Percentiles rank a stretch among this genome's conserved stretches.
These are phyloP conservation scores for Rhagonycha fulva DNA, from an alignment of 2,888 invertebrate species.

Conservation along the genomic window DNA sequence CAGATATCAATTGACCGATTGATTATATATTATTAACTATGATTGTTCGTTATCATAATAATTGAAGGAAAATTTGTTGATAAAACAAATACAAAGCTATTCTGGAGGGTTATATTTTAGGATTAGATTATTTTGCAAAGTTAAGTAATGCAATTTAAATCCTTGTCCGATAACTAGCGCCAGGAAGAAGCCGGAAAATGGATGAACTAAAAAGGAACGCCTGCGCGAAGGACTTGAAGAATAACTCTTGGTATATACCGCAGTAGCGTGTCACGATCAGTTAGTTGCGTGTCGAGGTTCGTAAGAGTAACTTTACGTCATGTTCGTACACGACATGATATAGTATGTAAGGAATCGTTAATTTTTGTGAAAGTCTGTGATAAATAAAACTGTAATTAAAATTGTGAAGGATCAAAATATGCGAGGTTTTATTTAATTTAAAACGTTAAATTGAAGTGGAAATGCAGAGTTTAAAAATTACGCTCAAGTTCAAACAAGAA, in stretches of 20 bases:
- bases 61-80: not conserved
- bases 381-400: not conserved
- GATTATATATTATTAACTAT: too few relatives aligned
- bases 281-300: conserved; percentile 47
- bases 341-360: conserved; percentile 1
- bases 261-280: conserved; percentile 44
- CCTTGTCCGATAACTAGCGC: not conserved
- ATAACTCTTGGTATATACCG: conserved; percentile 47
- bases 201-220: conserved; percentile 24
- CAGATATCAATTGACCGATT: not conserved
- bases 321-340: not conserved
- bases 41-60: not conserved
- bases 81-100: not conserved
- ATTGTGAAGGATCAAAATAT: not conserved
- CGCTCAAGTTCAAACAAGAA: not conserved
- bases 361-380: not conserved
- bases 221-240: conserved; percentile 24
- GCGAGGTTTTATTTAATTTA: not conserved
- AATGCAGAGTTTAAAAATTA: conserved; percentile 12
- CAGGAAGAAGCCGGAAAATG: not conserved
- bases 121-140: not conserved
- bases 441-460: conserved; percentile 2
- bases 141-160: not conserved
- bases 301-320: conserved; percentile 23
- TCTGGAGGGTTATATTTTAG: not conserved